A percentile compares a stretch with the other conserved stretches of the same genome.
phyloP scores from a whole-genome alignment of 2,113 vertebrate species.

The human (Homo sapiens) region DNA sequence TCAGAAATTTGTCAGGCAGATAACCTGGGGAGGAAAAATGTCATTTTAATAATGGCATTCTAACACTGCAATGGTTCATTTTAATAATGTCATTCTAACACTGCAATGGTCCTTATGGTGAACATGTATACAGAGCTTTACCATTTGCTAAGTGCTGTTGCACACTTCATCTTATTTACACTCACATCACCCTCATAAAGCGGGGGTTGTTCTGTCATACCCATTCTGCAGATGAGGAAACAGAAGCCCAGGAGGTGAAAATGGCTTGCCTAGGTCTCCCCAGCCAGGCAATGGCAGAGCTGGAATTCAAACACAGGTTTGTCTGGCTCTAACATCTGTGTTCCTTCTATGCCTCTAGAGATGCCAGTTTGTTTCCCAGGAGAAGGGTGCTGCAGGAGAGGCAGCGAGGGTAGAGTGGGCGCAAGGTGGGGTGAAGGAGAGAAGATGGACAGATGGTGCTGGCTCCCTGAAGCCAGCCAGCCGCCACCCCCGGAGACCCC shows the following conservation, averaged over 20 bases:
- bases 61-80: neutral
- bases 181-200: neutral
- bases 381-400: neutral
- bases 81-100: neutral
- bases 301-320: constrained; percentile 43
- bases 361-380: neutral
- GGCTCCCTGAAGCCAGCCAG: neutral
- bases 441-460: neutral
- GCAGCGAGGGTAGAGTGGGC: neutral
- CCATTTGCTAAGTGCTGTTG: neutral
- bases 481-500: neutral
- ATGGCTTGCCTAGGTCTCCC: neutral
- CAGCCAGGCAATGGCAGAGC: neutral
- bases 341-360: neutral
- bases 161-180: neutral
- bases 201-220: neutral
- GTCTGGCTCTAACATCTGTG: neutral
- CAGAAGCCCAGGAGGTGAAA: neutral
- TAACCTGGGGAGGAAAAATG: neutral
- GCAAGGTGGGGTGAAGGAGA: neutral
- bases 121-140: neutral
- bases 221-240: neutral
- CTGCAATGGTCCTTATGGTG: neutral
- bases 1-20: neutral
- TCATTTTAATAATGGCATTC: neutral